These are phyloP conservation scores for Ypsolopha scabrella DNA, from an alignment of 2,888 invertebrate genomes.

Conservation along the genomic window DNA sequence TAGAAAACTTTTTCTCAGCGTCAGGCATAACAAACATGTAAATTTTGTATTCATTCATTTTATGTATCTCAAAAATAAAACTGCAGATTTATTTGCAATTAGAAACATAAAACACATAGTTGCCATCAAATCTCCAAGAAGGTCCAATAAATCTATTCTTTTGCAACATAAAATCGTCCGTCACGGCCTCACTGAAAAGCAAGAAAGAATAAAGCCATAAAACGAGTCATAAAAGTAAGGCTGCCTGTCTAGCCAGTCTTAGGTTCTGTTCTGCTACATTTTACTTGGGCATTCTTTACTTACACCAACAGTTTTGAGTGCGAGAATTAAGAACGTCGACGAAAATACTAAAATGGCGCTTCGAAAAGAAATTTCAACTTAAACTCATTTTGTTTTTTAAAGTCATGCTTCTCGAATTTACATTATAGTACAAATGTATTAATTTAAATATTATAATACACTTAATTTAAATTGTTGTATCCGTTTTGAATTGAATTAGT, in stretches of 20 bases:
- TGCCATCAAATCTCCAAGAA: neutral
- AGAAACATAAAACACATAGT: neutral
- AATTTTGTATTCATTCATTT: no score
- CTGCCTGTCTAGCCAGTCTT: neutral
- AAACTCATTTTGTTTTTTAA: no score
- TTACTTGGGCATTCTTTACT: neutral
- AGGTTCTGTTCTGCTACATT: neutral
- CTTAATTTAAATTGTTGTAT: no score
- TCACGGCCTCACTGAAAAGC: neutral
- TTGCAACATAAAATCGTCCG: neutral
- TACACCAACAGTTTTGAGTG: neutral
- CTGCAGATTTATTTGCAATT: no score
- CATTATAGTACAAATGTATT: no score
- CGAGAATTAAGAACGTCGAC: neutral
- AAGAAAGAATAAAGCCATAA: conserved; percentile 3
- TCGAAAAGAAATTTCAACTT: no score
- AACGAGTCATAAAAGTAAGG: conserved; percentile 1
- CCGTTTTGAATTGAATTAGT: no score
- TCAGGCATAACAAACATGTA: no score
- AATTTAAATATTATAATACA: no score
- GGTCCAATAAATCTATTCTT: neutral
- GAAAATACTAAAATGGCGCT: neutral
- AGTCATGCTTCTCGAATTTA: no score
- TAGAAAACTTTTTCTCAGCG: no score
- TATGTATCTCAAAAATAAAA: no score